Evolutionary conservation across 2,888 invertebrate species (phyloP), one percentile per base, ranked within the genome.

Genomic region (Microchrysa polita): DNA sequence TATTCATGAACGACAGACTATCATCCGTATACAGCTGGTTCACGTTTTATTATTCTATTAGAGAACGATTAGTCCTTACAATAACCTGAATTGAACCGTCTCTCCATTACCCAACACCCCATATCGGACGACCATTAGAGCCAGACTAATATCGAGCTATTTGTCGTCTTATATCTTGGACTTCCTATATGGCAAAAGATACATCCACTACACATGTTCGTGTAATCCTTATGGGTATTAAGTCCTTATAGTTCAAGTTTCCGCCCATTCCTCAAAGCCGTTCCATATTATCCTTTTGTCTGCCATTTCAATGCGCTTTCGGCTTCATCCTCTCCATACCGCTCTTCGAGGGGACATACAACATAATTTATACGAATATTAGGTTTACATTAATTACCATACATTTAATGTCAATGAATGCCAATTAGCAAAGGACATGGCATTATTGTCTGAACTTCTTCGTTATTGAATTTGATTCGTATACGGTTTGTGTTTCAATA

Each of bases 391-490:
- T 69, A 69, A 69, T 69, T 69, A 69, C 55, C 69, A 69, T 69
- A 69, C 69, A 69, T 57, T 69, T 69, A 69, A 69, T 55, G 69
- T 55, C 69, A 69, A 69, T 69, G 69, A 69, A 69, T 69, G 69
- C 40, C 69, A 69, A 69, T 69, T 69, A 69, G 69, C 27, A 57
- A 40, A 69, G 69, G 69, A 69, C 69, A 69, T 55, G 40, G 48
- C 48, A 48, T 65, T 27, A 69, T 40, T 69, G 57, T 69, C 12
- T n/a, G 16, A 7, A 34, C 69, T 34, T 42, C 69, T 48, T 65
- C 40, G n/a, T n/a, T 53, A 67, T 67, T 53, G 52, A 67, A 67
- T 52, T 69, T 20, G 7, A 69, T 57, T 69, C 57, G 48, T 27
- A 14, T 67, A 53, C 34, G 16, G 7, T 18, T 57, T n/a, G 16